phyloP scores from a whole-genome alignment of 2,797 vertebrate genomes.

The Acrossocheilus wenchowensis region DNA sequence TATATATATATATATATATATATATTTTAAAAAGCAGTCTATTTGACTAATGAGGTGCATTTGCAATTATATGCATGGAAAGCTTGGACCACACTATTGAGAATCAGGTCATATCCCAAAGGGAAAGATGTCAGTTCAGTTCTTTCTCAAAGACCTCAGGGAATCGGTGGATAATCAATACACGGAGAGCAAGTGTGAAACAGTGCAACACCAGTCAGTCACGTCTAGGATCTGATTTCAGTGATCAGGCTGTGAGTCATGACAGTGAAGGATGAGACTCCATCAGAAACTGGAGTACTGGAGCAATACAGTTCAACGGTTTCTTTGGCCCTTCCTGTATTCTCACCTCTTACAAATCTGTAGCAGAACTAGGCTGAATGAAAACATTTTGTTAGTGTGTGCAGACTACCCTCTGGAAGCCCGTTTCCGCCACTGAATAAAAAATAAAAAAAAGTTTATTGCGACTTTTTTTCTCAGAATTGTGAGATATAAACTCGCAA shows the following conservation, averaged over 20 bases:
- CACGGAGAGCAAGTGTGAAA: constrained; percentile 52
- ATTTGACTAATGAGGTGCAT: neutral
- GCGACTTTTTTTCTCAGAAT: too few relatives aligned
- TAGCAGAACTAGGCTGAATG: neutral
- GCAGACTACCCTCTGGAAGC: too few relatives aligned
- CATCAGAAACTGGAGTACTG: neutral
- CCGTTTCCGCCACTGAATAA: too few relatives aligned
- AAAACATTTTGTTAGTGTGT: neutral
- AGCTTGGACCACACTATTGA: neutral
- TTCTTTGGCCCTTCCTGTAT: neutral
- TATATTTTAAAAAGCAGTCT: neutral
- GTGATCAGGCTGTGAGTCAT: constrained; percentile 19
- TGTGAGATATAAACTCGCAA: too few relatives aligned
- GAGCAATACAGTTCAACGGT: neutral
- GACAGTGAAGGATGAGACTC: neutral
- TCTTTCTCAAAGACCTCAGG: constrained; percentile 30
- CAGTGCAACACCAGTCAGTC: constrained; percentile 34
- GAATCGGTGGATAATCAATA: constrained; percentile 53
- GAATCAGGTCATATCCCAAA: constrained; percentile 24
- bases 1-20: neutral
- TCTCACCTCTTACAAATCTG: neutral
- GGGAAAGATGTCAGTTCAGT: constrained; percentile 35
- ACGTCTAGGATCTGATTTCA: constrained; percentile 47
- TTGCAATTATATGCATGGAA: constrained; percentile 21
- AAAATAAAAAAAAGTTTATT: too few relatives aligned